Conservation (phyloP, 2,113 vertebrate genomes). For the Acrocephalus arundinaceus region DNA sequence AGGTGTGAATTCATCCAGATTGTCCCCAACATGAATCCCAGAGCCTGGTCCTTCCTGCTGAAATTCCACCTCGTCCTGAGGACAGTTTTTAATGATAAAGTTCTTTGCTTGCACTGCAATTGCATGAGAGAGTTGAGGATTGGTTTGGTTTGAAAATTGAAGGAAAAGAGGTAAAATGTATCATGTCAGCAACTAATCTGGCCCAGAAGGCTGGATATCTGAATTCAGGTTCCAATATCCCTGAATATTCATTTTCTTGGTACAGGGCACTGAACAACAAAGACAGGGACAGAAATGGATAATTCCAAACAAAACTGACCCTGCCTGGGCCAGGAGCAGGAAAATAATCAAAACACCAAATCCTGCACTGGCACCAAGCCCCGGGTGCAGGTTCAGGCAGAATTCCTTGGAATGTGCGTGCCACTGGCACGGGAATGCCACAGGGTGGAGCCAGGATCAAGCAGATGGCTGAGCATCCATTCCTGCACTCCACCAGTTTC, state of each 20-base stretch:
- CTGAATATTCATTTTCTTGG: background rate
- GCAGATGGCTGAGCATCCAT: background rate
- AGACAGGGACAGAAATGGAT: accelerated
- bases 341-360: background rate
- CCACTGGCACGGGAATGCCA: slow-evolving; percentile 9
- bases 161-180: background rate
- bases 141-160: background rate
- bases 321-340: background rate
- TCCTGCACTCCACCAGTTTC: background rate
- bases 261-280: accelerated
- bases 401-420: background rate
- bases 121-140: background rate
- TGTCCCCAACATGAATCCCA: background rate
- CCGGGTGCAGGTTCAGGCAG: accelerated
- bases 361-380: accelerated
- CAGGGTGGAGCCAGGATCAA: slow-evolving; percentile 36
- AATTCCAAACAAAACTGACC: background rate
- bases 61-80: background rate
- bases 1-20: background rate
- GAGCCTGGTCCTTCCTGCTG: background rate
- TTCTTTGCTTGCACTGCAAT: background rate
- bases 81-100: background rate
- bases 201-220: background rate
- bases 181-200: background rate
- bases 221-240: background rate